Base-by-base conservation (phyloP, 2,113 vertebrate species). In the Eolophus roseicapilla region DNA sequence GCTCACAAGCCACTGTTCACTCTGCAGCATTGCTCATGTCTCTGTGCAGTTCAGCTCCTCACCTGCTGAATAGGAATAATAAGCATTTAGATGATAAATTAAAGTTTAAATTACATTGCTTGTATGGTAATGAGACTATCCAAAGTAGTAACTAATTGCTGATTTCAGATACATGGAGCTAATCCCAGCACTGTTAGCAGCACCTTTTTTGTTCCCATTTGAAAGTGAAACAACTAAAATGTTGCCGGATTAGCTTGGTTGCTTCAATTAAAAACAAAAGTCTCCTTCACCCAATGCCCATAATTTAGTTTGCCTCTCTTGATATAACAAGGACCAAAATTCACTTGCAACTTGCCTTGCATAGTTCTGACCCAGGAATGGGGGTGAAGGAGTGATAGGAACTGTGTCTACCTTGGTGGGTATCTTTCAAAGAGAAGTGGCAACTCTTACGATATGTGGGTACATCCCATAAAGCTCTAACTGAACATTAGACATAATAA, bases 311-410 rank as follows among this genome's bases (percentile, higher is more conserved):
- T 75, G 13, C 23, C 15, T 67, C 9, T 16, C 13, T 17, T 27
- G 18, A 18, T 31, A 46, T 5, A 68, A 52, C 12, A 68, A 39
- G 60, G 47, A 68, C 53, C 13, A 85, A 88, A 87, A 49, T 35
- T 64, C 39, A 69, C 37, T 76, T 81, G 28, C 20, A 33, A 46
- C 28, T 79, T 6, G 2, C 24, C 20, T 53, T 63, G 15, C 53
- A 13, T 7, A 25, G 29, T 20, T 64, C 59, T 88, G 43, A 60
- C 10, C 24, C 31, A 49, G 31, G 11, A 81, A 37, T 1, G 0
- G 31, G 16, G 19, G 15, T 0, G 0, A 25, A 28, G 25, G 15
- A 84, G 47, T 0, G 0, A 37, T 17, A 35, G 24, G 23, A 84
- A 49, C 2, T 0, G 14, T 43, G 47, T 63, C n/a, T 35, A 29